A percentile compares a stretch with the other conserved stretches of the same genome.
phyloP scores from a whole-genome alignment of 2,888 invertebrate species.

The Macaria liturata region DNA sequence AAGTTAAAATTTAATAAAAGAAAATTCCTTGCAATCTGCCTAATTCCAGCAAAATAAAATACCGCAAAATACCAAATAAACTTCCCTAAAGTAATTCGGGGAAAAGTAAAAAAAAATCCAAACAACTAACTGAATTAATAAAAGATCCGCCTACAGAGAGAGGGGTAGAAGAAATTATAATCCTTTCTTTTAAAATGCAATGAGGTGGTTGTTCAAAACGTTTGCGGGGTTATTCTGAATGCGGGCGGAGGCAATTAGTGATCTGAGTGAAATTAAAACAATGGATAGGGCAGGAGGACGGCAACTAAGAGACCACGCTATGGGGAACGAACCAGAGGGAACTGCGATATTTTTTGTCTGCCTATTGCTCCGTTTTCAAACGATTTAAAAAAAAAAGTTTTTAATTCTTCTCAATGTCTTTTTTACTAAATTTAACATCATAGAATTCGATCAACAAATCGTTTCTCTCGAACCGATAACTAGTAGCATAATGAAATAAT shows the following conservation, averaged over 20 bases:
- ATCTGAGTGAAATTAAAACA: constrained; percentile 78
- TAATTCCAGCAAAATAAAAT: constrained; percentile 25
- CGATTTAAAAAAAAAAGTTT: too few species aligned
- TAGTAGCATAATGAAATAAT: too few species aligned
- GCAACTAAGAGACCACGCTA: constrained; percentile 45
- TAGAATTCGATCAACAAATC: too few species aligned
- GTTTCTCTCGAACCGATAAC: too few species aligned
- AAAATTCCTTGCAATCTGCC: constrained; percentile 12
- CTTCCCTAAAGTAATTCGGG: constrained; percentile 39
- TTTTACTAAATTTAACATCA: too few species aligned
- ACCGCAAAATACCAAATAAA: constrained; percentile 27
- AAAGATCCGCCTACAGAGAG: constrained; percentile 61
- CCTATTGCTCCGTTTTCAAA: too few species aligned
- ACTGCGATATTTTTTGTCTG: constrained; percentile 34
- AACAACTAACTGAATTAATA: constrained; percentile 73
- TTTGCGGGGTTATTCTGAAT: constrained; percentile 78
- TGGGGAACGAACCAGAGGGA: constrained; percentile 45
- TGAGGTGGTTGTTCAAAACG: constrained; percentile 81
- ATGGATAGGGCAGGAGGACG: constrained; percentile 59
- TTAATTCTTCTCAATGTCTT: too few species aligned
- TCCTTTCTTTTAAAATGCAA: constrained; percentile 83
- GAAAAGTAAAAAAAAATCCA: constrained; percentile 47
- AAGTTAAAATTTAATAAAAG: background rate
- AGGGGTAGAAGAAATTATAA: constrained; percentile 75
- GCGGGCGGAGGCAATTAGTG: constrained; percentile 78